phyloP scores from a whole-genome alignment of 1,140 invertebrate species.

The Dryas iulia region DNA sequence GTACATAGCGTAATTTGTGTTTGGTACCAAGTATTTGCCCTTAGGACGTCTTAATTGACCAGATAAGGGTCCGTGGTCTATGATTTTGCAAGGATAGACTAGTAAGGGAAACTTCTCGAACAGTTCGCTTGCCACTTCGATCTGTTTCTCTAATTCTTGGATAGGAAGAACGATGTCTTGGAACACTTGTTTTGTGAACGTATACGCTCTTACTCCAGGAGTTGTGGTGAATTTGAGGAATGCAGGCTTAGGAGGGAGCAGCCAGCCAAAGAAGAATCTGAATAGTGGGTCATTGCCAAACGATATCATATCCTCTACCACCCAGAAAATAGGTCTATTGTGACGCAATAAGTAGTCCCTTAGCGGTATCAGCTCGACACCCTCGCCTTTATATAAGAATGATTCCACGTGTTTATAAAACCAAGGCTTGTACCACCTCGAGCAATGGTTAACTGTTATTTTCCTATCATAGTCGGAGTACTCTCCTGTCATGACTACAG shows the following conservation, averaged over 20 bases:
- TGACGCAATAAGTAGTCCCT: conserved; percentile 91
- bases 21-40: conserved; percentile 83
- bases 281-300: conserved; percentile 92
- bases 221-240: conserved; percentile 91
- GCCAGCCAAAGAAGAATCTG: conserved; percentile 88
- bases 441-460: conserved; percentile 84
- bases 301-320: conserved; percentile 90
- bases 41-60: conserved; percentile 82
- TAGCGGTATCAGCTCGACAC: conserved; percentile 88
- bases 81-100: conserved; percentile 90
- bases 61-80: conserved; percentile 86
- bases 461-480: conserved; percentile 68
- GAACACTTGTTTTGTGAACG: conserved; percentile 90
- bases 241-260: conserved; percentile 90
- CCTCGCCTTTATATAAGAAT: conserved; percentile 69
- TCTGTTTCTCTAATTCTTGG: conserved; percentile 83
- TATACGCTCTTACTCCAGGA: conserved; percentile 87
- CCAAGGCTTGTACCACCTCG: conserved; percentile 92
- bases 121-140: conserved; percentile 85
- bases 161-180: conserved; percentile 92
- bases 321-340: conserved; percentile 91
- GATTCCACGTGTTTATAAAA: conserved; percentile 90
- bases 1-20: conserved; percentile 83
- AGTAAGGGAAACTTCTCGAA: conserved; percentile 90
- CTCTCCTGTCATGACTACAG: conserved; percentile 89